Percentiles rank a stretch among this genome's conserved stretches.
Evolutionary conservation across 2,888 invertebrate genomes (phyloP).

Genomic region (Camptogramma bilineatum): DNA sequence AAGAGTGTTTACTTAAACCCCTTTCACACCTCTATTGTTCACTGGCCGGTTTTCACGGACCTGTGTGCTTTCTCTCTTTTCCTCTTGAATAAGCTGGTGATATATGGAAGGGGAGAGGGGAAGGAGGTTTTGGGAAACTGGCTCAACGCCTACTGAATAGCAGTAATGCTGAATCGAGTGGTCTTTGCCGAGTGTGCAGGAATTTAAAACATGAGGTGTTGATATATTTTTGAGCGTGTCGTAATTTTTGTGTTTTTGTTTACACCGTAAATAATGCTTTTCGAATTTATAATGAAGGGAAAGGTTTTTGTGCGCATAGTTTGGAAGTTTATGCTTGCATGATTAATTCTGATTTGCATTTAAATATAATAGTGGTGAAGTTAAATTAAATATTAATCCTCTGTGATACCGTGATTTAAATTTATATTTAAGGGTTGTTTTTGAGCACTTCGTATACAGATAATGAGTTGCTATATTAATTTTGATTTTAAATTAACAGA

Average conservation of each 20-base stretch:
- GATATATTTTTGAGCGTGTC: conserved; percentile 53
- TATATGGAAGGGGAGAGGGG: conserved; percentile 39
- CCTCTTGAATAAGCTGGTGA: conserved; percentile 41
- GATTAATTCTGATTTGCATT: conserved; percentile 29
- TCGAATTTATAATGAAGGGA: conserved; percentile 29
- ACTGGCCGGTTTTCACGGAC: conserved; percentile 57
- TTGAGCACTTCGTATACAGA: neutral
- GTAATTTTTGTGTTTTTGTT: conserved; percentile 43
- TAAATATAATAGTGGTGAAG: conserved; percentile 21
- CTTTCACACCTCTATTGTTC: conserved; percentile 83
- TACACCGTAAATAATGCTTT: conserved; percentile 46
- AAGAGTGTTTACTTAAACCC: conserved; percentile 84
- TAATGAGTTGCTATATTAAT: neutral
- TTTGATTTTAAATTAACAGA: neutral
- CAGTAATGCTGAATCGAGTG: conserved; percentile 70
- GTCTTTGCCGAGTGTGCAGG: conserved; percentile 64
- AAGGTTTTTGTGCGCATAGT: conserved; percentile 14
- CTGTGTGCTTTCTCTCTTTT: conserved; percentile 47
- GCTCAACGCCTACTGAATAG: conserved; percentile 63
- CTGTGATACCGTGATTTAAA: conserved; percentile 15
- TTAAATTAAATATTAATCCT: conserved; percentile 21
- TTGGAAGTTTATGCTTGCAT: conserved; percentile 21
- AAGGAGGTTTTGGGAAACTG: conserved; percentile 52
- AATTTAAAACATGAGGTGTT: conserved; percentile 68
- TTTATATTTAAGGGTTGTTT: conserved; percentile 13